Evolutionary conservation across 92 coral and sea anemone species (phyloP).

Genomic region (Plumapathes pennacea): DNA sequence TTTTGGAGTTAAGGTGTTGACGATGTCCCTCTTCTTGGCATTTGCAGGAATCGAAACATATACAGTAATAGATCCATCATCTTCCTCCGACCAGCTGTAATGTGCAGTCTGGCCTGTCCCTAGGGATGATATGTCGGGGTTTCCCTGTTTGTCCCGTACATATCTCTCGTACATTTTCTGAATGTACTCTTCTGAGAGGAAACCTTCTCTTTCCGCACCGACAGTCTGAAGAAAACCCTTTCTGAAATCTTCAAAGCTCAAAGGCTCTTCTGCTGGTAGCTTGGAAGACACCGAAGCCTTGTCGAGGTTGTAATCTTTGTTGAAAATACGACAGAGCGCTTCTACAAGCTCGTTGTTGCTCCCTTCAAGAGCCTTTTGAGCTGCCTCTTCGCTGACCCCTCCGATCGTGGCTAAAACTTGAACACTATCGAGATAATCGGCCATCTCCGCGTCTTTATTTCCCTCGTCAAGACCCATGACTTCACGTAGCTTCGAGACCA

Average conservation of each 20-base stretch:
- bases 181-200: slow-evolving; percentile 76
- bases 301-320: slow-evolving; percentile 33
- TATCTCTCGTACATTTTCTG: slow-evolving; percentile 71
- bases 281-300: slow-evolving; percentile 41
- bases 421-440: slow-evolving; percentile 37
- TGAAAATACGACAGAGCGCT: slow-evolving; percentile 62
- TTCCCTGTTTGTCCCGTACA: slow-evolving; percentile 58
- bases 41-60: slow-evolving; percentile 67
- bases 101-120: slow-evolving; percentile 69
- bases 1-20: slow-evolving; percentile 58
- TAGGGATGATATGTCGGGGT: slow-evolving; percentile 50
- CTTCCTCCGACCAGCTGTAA: slow-evolving; percentile 84
- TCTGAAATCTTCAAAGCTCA: slow-evolving; percentile 73
- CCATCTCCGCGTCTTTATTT: slow-evolving; percentile 1
- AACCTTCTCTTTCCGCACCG: slow-evolving; percentile 50
- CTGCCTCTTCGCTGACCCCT: slow-evolving; percentile 48
- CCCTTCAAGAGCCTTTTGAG: slow-evolving; percentile 49
- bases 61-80: slow-evolving; percentile 75
- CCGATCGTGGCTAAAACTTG: slow-evolving; percentile 50
- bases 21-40: slow-evolving; percentile 50
- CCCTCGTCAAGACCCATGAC: slow-evolving; percentile 46
- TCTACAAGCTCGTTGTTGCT: slow-evolving; percentile 60
- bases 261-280: slow-evolving; percentile 9
- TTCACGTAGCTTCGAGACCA: slow-evolving; percentile 53
- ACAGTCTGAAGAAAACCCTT: slow-evolving; percentile 66